These are phyloP conservation scores for Pomatorhinus ruficollis DNA, from an alignment of 2,113 vertebrate genomes.

Conservation along the genomic window DNA sequence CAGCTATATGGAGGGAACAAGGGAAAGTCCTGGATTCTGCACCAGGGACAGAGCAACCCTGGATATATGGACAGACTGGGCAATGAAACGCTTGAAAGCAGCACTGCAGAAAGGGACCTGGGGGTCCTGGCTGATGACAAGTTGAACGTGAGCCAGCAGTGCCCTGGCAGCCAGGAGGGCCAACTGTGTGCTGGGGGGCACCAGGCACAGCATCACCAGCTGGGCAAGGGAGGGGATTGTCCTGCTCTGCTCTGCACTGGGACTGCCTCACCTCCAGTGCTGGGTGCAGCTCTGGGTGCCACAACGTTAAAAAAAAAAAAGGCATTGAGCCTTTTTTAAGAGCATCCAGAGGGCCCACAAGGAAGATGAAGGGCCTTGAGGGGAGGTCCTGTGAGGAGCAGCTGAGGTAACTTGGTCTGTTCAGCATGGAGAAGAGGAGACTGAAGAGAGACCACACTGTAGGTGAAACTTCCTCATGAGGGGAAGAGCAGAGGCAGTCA, in stretches of 20 bases:
- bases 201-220: accelerated
- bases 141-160: background rate
- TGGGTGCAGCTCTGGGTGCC: background rate
- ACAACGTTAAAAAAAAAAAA: background rate
- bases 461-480: accelerated
- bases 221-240: accelerated
- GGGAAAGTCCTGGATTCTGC: background rate
- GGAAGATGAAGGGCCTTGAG: background rate
- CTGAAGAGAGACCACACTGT: background rate
- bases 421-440: background rate
- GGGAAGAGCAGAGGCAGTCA: background rate
- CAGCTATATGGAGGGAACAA: accelerated
- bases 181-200: accelerated
- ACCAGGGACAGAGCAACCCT: accelerated
- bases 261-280: accelerated
- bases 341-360: background rate
- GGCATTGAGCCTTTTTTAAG: background rate
- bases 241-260: background rate
- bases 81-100: background rate
- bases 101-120: background rate
- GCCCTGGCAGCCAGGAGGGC: background rate
- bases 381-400: accelerated
- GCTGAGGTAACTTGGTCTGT: background rate
- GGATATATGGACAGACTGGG: accelerated
- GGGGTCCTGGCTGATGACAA: background rate